Percentiles rank a stretch among this genome's conserved stretches.
Conservation (phyloP, 2,797 vertebrate species). For the Eospalax fontanierii region DNA sequence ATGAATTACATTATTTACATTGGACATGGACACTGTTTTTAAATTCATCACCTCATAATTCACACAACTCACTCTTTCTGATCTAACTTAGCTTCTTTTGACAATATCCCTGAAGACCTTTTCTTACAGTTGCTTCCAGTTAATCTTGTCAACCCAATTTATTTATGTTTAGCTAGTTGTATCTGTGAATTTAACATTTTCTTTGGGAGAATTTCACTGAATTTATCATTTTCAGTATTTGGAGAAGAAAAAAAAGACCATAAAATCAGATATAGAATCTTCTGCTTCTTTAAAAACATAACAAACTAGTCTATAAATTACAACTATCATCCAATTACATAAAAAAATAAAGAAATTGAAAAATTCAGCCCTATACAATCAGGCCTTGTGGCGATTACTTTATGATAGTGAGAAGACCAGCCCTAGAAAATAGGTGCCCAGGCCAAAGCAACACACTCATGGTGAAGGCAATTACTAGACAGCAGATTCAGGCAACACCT, state of each 20-base stretch:
- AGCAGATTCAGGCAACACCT: conserved; percentile 31
- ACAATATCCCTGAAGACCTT: conserved; percentile 84
- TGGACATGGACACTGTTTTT: conserved; percentile 90
- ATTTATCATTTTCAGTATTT: conserved; percentile 54
- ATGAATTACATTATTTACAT: conserved; percentile 89
- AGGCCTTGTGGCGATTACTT: conserved; percentile 30
- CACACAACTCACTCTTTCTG: conserved; percentile 85
- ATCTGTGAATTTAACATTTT: conserved; percentile 69
- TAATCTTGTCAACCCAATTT: conserved; percentile 72
- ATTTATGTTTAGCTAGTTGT: conserved; percentile 73
- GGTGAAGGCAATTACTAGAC: not conserved
- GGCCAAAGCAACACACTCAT: not conserved
- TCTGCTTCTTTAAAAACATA: conserved; percentile 53
- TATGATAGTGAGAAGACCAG: conserved; percentile 19
- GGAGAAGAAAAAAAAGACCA: not conserved
- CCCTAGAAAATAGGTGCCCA: not conserved
- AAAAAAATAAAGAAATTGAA: conserved; percentile 52
- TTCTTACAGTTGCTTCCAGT: conserved; percentile 72
- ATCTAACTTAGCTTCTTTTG: conserved; percentile 85
- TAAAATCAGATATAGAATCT: conserved; percentile 59
- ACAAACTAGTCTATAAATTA: conserved; percentile 49
- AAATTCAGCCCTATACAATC: conserved; percentile 64
- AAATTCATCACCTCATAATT: conserved; percentile 90
- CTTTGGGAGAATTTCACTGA: conserved; percentile 35
- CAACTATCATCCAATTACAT: conserved; percentile 18